Evolutionary conservation across 2,113 vertebrate genomes (phyloP), one percentile per base, ranked within the genome.

Genomic region (Meriones unguiculatus): DNA sequence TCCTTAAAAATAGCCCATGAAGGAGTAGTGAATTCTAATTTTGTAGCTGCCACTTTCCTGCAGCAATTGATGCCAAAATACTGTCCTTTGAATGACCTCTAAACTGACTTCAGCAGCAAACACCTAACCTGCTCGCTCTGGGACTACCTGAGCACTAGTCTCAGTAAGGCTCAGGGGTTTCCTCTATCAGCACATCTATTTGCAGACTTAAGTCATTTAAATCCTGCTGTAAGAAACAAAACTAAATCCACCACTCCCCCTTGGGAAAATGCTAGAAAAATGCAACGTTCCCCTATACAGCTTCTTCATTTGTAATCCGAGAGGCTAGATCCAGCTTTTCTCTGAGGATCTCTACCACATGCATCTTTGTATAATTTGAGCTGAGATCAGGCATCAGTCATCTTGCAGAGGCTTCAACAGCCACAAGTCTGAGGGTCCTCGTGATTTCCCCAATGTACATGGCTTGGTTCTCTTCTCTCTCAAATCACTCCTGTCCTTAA

Each of bases 21-120:
- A 38, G n/a, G 46, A 94, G 12, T 22, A 86, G 69, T 57, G 69
- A 93, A 62, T 95, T 95, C 77, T 88, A 62, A 90, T 92, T 80
- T 87, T 73, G 62, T 87, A 69, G 57, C 57, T 92, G n/a, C 81
- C 38, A 82, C 69, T 76, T 87, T 94, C 69, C 85, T 77, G 12
- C 5, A 73, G n/a, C 18, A 59, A 10, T 92, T 35, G 30, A 11
- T 88, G 57, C 72, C 90, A 90, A 75, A 89, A 38, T 20, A 70
- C 77, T 80, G 70, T 22, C 75, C 85, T 91, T 84, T 52, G 78
- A 72, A 22, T 93, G 93, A 81, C 35, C 70, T 92, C 62, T 85
- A 70, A 52, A 50, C 81, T 57, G 65, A 90, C 52, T 65, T 95
- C 35, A 75, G 9, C 12, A 62, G 3, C 41, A 62, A 93, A 62